Base-by-base conservation (phyloP, 2,888 invertebrate species). In the Micoletzkya japonica region DNA sequence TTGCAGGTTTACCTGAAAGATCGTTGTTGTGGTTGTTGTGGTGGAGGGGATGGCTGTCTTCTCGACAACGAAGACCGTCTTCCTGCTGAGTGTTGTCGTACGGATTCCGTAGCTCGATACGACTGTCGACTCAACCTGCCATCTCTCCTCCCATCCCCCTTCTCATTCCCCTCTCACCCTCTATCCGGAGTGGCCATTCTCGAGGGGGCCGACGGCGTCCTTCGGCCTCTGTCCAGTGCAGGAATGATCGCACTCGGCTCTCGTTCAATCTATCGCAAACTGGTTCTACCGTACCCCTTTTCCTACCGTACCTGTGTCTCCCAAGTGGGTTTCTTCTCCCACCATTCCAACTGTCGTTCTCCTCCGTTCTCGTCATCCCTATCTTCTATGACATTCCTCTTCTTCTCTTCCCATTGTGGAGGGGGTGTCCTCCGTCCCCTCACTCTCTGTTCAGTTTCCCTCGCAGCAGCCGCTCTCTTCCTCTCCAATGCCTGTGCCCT, bases 271-370 rank as follows among this genome's bases (percentile, higher is more conserved):
- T 54, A 37, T n/a, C 4, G n/a, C 36, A 54, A n/a, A n/a, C n/a
- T n/a, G n/a, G n/a, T n/a, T n/a, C n/a, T n/a, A n/a, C n/a, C n/a
- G n/a, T n/a, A n/a, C n/a, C n/a, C n/a, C n/a, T n/a, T n/a, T n/a
- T n/a, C n/a, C 10, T 17, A 28, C 4, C 20, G 37, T 28, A 74
- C 75, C 74, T 72, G 72, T 30, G 76, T 71, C 63, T 75, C 72
- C 74, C 74, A 76, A 17, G 73, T 71, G 1, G 76, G 76, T 49
- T 78, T 78, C 71, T 77, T 79, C 70, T 80, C 78, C 80, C 80
- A 80, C 80, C 80, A 80, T 56, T 80, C 79, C 14, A 73, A 17
- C 10, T 66, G 52, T 26, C 28, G 34, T 32, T 54, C 64, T 10
- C 64, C 63, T 50, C 52, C 64, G 17, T 66, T 54, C 17, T 7